These are phyloP conservation scores for Sigmodon hispidus DNA, from an alignment of 2,113 vertebrate species.

Conservation along the genomic window DNA sequence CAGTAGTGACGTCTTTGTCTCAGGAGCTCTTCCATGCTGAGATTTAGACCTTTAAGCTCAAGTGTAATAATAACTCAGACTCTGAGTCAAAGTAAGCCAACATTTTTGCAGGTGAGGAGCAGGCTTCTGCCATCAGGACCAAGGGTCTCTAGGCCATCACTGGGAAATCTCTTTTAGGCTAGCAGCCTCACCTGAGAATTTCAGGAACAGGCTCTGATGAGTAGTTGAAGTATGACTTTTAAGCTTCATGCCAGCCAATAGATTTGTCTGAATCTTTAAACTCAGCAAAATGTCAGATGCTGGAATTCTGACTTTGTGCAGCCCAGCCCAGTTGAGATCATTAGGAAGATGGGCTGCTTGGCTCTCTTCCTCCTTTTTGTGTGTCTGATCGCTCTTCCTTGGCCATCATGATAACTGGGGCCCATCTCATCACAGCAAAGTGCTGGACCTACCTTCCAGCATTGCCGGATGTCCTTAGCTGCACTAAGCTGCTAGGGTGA, in stretches of 20 bases:
- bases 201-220: not conserved
- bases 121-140: not conserved
- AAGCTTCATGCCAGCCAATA: not conserved
- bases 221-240: not conserved
- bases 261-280: not conserved
- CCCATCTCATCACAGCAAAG: not conserved
- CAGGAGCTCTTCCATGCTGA: not conserved
- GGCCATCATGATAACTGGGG: not conserved
- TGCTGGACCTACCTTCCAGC: not conserved
- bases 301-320: not conserved
- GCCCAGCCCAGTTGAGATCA: slow-evolving; percentile 9
- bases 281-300: not conserved
- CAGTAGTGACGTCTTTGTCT: not conserved
- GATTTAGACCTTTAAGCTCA: not conserved
- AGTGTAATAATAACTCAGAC: not conserved
- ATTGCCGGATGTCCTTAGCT: not conserved
- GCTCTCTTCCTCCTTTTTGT: not conserved
- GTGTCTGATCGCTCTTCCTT: not conserved
- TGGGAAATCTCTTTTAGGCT: fast-evolving
- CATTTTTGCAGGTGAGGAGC: not conserved
- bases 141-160: fast-evolving
- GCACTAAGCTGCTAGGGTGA: fast-evolving
- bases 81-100: not conserved
- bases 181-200: fast-evolving
- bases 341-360: slow-evolving; percentile 25